Percentiles rank a stretch among this genome's conserved stretches.
These are phyloP conservation scores for Hystrix cristata DNA, from an alignment of 2,113 vertebrate genomes.

Conservation along the genomic window DNA sequence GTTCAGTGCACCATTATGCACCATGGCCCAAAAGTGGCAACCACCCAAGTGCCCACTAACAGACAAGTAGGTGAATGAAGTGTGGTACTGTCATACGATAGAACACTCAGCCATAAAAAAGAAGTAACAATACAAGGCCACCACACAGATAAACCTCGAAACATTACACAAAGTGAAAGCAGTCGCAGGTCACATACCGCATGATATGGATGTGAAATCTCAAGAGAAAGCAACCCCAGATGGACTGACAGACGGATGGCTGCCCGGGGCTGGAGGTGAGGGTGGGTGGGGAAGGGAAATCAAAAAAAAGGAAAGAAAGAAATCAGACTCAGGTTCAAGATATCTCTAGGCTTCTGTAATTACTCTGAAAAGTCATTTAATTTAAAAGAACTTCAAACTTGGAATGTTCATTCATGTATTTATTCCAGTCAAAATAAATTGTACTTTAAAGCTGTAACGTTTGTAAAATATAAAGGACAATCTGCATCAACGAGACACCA, in stretches of 20 bases:
- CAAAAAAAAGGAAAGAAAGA: not conserved
- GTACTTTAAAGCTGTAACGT: conserved; percentile 66
- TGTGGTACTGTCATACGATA: not conserved
- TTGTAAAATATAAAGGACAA: conserved; percentile 67
- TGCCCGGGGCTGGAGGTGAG: not conserved
- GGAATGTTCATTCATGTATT: conserved; percentile 75
- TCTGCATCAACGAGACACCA: conserved; percentile 11
- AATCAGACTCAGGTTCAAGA: not conserved
- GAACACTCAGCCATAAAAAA: not conserved
- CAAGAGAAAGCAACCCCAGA: not conserved
- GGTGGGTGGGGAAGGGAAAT: not conserved
- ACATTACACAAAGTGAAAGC: not conserved
- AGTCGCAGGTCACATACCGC: not conserved
- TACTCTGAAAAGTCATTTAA: conserved; percentile 59
- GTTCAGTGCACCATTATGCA: not conserved
- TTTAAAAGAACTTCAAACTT: conserved; percentile 65
- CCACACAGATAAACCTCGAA: not conserved
- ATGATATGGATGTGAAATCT: not conserved
- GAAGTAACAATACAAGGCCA: not conserved
- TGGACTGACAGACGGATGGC: not conserved
- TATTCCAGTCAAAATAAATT: conserved; percentile 82
- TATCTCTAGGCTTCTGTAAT: not conserved
- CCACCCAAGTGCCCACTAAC: not conserved
- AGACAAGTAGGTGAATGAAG: not conserved
- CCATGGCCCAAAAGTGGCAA: not conserved